Conservation (phyloP, 2,113 vertebrate species). For the Hemiprocne comata region DNA sequence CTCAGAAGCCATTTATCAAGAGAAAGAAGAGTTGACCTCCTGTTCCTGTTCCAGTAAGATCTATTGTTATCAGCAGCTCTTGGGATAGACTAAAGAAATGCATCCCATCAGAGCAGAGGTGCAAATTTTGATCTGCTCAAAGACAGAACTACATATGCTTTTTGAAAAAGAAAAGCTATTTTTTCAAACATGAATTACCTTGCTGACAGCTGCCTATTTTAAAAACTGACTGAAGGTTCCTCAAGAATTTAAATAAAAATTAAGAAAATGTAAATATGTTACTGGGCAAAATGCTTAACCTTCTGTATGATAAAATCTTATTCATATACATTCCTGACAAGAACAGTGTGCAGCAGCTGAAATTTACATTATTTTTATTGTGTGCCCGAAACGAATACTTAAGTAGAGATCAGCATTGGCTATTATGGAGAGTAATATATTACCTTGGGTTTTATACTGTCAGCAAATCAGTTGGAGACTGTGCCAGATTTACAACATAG, state of each 20-base stretch:
- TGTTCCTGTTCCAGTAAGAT: background rate
- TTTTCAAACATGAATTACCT: background rate
- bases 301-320: background rate
- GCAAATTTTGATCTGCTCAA: background rate
- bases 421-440: background rate
- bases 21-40: background rate
- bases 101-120: background rate
- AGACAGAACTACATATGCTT: background rate
- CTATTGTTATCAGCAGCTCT: background rate
- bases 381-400: background rate
- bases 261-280: background rate
- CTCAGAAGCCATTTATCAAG: background rate
- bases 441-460: background rate
- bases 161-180: background rate
- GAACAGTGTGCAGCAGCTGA: background rate
- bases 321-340: background rate
- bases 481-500: background rate
- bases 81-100: background rate
- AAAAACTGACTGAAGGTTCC: background rate
- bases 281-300: background rate
- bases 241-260: background rate
- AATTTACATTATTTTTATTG: background rate
- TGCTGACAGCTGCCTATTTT: background rate
- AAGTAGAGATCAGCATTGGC: background rate
- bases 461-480: background rate